Conservation (phyloP, 2,888 invertebrate species). For the Pristionchus maxplancki region DNA sequence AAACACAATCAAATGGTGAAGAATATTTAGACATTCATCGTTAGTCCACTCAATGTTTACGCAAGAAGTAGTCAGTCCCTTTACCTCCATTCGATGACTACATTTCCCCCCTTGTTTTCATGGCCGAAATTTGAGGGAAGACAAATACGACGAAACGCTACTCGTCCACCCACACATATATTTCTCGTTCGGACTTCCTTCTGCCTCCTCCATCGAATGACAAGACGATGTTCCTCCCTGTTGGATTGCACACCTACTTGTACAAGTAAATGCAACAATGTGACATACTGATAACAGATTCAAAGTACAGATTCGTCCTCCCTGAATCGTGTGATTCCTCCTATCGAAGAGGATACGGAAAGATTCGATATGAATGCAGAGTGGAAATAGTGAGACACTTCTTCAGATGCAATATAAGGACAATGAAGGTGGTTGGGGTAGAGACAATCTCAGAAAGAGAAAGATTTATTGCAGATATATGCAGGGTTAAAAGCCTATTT, state of each 20-base stretch:
- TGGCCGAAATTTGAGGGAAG: neutral
- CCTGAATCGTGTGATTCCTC: neutral
- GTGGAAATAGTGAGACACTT: neutral
- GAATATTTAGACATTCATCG: neutral
- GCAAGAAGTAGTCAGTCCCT: neutral
- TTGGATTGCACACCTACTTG: neutral
- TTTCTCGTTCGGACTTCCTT: neutral
- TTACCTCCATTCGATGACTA: neutral
- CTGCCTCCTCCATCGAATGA: neutral
- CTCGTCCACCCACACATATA: neutral
- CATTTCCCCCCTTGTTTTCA: neutral
- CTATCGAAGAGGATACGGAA: neutral
- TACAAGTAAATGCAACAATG: neutral
- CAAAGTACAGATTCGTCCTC: neutral
- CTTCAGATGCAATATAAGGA: neutral
- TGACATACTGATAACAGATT: no score
- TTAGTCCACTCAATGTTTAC: neutral
- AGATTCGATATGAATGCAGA: neutral
- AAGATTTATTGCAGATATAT: no score
- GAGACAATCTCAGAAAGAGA: no score
- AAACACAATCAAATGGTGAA: neutral
- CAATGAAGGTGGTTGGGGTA: constrained; percentile 5
- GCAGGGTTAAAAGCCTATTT: no score
- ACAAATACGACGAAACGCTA: neutral
- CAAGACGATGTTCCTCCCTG: neutral